Evolutionary conservation across 1,140 invertebrate genomes (phyloP), one percentile per base, ranked within the genome.

Genomic region (Bombus confusus): DNA sequence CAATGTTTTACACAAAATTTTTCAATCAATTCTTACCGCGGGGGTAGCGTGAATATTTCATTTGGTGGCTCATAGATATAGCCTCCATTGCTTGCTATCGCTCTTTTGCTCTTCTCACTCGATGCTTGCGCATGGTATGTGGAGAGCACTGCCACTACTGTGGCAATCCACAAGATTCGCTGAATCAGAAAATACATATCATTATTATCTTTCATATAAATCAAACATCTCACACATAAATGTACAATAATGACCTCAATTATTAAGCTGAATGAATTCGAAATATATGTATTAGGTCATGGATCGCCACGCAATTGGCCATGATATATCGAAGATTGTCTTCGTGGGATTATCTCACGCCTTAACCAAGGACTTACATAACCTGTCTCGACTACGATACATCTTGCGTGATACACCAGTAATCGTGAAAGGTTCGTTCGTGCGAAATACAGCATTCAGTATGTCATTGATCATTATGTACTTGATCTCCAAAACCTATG

Each of bases 321-420:
- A 43, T 80, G 83, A 83, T 64, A 74, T 64, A 69, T 77, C 62
- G 41, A 59, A 80, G 57, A 80, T 83, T 64, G 43, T 85, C 39
- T 85, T 41, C 90, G 91, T 93, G 91, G 91, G 92, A 93, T 93
- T 90, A 89, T 93, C 92, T 93, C 92, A 94, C 87, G 93, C 92
- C 87, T 93, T 89, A 86, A 89, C 90, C 79, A 93, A 85, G 79
- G 68, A 77, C 71, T 94, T 94, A 93, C 91, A 90, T 94, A 94
- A 94, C 62, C 34, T 75, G 64, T 77, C 69, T 77, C 77, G 25
- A 52, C 34, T 86, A 71, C 69, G 57, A 66, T 34, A 37, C 9
- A 15, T 31, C 52, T 64, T 43, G 18, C 86, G 87, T 90, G 90
- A 92, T 90, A 87, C 79, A 89, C 79, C 85, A 86, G 80, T 91